Evolutionary conservation across 2,888 invertebrate species (phyloP), one percentile per base, ranked within the genome.

Genomic region (Sinohyriopsis cumingii): DNA sequence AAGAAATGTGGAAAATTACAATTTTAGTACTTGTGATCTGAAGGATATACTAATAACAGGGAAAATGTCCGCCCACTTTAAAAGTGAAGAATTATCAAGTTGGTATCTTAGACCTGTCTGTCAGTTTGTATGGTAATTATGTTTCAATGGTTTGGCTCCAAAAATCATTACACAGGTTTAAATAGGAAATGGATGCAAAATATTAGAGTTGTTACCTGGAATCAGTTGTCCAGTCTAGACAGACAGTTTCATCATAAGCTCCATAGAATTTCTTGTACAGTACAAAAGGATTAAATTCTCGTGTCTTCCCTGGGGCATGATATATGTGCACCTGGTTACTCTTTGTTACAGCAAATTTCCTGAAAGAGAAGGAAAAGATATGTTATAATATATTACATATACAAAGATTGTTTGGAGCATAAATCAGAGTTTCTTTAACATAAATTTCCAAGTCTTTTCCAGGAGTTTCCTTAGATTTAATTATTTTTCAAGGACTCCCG

Each of bases 211-310:
- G 45, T 75, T 83, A 92, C 92, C 93, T 94, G 0, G 98, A 98
- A 90, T 99, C 98, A 25, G 92, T 92, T 0, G 97, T 95, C 99
- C 99, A 99, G 88, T 96, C 95, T 5, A 99, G 87, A 86, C 94
- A 95, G 0, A 95, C 95, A 0, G 95, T 94, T 73, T 95, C 95
- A 88, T 97, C 96, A 72, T 93, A 93, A 1, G 96, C 93, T 63
- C 95, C 95, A 83, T 94, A 93, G 89, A 95, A 96, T 0, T 95
- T 94, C 69, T 94, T 92, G 85, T 95, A 94, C 92, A 98, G 93
- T 19, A 94, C 91, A 89, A 99, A 98, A 0, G 96, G 95, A 89
- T 96, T 96, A 88, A 94, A 96, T 87, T 96, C 94, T 15, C 95
- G 95, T 0, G 94, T 93, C 70, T 93, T 92, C 20, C 95, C 94